Percentiles rank a stretch among this genome's conserved stretches.
Evolutionary conservation across 2,113 vertebrate genomes (phyloP).

Genomic region (Gymnocephalus cernua): DNA sequence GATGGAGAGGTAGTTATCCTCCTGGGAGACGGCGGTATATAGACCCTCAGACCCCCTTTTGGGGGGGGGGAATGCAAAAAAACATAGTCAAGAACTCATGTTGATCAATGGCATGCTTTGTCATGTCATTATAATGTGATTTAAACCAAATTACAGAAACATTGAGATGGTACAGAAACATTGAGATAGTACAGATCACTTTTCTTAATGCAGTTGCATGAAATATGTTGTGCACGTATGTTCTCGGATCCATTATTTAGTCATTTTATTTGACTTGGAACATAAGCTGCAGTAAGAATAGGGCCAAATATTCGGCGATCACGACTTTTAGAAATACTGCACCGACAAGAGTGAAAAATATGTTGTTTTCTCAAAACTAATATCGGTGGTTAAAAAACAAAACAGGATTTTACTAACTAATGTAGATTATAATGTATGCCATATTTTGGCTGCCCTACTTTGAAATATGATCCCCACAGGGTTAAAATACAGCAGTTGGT

Average conservation of each 20-base stretch:
- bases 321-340: background rate
- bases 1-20: too few species aligned
- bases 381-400: background rate
- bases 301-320: background rate
- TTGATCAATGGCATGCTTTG: too few species aligned
- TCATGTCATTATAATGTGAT: too few species aligned
- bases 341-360: background rate
- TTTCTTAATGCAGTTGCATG: background rate
- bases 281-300: background rate
- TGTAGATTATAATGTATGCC: background rate
- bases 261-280: background rate
- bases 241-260: background rate
- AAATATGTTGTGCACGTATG: background rate
- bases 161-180: too few species aligned
- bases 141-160: too few species aligned
- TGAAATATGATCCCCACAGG: constrained; percentile 18
- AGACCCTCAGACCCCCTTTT: background rate
- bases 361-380: background rate
- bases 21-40: too few species aligned
- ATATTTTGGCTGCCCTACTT: constrained; percentile 8
- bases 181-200: too few species aligned
- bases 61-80: background rate
- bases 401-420: background rate
- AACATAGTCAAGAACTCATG: background rate
- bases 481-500: constrained; percentile 44